Base-by-base conservation (phyloP, 1,140 invertebrate species). In the Ips typographus region DNA sequence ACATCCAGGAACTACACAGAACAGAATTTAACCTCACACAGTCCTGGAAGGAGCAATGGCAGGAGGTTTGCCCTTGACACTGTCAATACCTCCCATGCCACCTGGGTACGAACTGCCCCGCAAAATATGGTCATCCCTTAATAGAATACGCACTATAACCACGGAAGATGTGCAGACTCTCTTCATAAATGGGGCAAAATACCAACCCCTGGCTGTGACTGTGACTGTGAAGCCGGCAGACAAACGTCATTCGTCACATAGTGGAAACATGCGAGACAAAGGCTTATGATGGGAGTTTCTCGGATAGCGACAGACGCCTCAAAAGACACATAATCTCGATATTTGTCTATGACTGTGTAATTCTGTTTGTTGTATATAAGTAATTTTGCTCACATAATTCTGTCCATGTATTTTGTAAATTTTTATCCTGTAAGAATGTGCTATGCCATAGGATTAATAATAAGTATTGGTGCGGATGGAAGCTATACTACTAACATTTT, bases 111-210 rank as follows among this genome's bases (percentile, higher is more conserved):
- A 56, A 56, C 55, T 6, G 55, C 55, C 55, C n/a, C 55, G 36
- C 7, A 56, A 56, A 56, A 56, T 56, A 36, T 56, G 36, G 36
- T 6, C 55, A 56, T 56, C 5, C 4, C 55, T 56, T 22, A 56
- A 56, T 39, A 56, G 55, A 56, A 56, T 56, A 7, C 55, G 55
- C 55, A 56, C 55, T 56, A n/a, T n/a, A 56, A 56, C 55, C 55
- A 56, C 36, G 55, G 55, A 6, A 39, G 6, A 56, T 56, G 22
- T 36, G 55, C 55, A 39, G n/a, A 56, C 5, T 56, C 55, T 6
- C 36, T 56, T 6, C 36, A 56, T 36, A 56, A 56, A 36, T 56
- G 22, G 36, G 55, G 36, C 55, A 22, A 36, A 5, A 36, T 6
- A 36, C 55, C 4, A 56, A 6, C 55, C 36, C 5, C 55, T 6